Evolutionary conservation across 2,797 vertebrate species (phyloP).

Genomic region (Rachycentron canadum): DNA sequence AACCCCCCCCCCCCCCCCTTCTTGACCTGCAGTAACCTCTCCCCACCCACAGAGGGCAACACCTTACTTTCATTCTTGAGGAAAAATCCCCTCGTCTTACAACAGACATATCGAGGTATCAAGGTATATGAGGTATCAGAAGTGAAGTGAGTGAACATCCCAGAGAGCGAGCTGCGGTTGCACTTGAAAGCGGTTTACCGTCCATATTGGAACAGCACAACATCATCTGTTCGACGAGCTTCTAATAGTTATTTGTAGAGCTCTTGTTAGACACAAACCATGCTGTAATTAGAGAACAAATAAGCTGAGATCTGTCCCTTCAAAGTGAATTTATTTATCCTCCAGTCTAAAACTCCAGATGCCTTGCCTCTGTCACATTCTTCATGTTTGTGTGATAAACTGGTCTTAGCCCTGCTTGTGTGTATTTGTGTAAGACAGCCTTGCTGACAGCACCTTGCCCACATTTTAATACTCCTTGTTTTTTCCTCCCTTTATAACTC

Average conservation of each 20-base stretch:
- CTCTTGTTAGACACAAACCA: constrained; percentile 6
- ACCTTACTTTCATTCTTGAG: constrained; percentile 22
- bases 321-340: constrained; percentile 32
- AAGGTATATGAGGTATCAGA: constrained; percentile 34
- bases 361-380: constrained; percentile 69
- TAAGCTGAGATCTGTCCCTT: constrained; percentile 26
- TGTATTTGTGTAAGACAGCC: constrained; percentile 29
- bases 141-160: constrained; percentile 38
- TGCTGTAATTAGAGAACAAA: constrained; percentile 25
- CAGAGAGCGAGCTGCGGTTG: constrained; percentile 28
- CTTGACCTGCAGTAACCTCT: constrained; percentile 33
- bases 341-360: constrained; percentile 31
- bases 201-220: constrained; percentile 10
- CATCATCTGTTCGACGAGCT: constrained; percentile 21
- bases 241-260: constrained; percentile 3
- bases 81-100: constrained; percentile 12
- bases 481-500: constrained; percentile 36
- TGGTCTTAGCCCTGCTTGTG: constrained; percentile 56
- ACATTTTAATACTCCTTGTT: constrained; percentile 39
- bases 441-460: constrained; percentile 23
- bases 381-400: constrained; percentile 70
- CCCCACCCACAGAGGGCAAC: constrained; percentile 65
- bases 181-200: constrained; percentile 18
- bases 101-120: constrained; percentile 31
- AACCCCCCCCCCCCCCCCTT: accelerated